Base-by-base conservation (phyloP, 2,113 vertebrate genomes). In the Epinephelus moara region DNA sequence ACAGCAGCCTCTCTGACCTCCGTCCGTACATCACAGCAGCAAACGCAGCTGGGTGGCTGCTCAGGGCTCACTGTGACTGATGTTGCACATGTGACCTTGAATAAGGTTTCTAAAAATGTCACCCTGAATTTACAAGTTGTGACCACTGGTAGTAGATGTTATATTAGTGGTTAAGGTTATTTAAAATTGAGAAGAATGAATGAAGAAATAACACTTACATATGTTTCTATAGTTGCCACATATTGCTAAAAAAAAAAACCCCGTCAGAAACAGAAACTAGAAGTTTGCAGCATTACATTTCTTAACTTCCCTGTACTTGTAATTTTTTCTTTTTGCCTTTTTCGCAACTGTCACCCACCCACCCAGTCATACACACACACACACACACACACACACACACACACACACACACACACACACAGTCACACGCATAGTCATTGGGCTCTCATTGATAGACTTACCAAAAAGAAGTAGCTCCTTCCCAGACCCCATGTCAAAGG, bases 401-500 rank as follows among this genome's bases (percentile, higher is more conserved):
- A 50, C 72, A 68, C 30, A 42, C 40, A 50, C 72, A 68, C 40
- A 50, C 72, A 68, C 30, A 37, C n/a, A 45, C 30, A 45, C 86
- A 42, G 40, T 42, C 40, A 40, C 50, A 62, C 42, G 67, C 67
- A 66, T 49, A 27, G 2, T 60, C 30, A 59, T 2, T 3, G 30
- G 42, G 25, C 10, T 60, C 8, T 70, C 64, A 75, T 49, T 79
- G 30, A 84, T 62, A 52, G 66, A 92, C 93, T 92, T 71, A 93
- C 93, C 85, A 7, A 92, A 74, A 47, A 85, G 37, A 47, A 90
- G 55, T 2, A 92, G 59, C 21, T 50, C 70, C 59, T 86, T 93
- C 15, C 50, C 15, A 52, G 27, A 21, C 62, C 49, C 82, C 92
- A 93, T 93, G 67, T 73, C 70, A 45, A 62, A 67, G 13, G 45